These are phyloP conservation scores for Apodemia hepburni DNA, from an alignment of 2,888 invertebrate genomes.

Conservation along the genomic window DNA sequence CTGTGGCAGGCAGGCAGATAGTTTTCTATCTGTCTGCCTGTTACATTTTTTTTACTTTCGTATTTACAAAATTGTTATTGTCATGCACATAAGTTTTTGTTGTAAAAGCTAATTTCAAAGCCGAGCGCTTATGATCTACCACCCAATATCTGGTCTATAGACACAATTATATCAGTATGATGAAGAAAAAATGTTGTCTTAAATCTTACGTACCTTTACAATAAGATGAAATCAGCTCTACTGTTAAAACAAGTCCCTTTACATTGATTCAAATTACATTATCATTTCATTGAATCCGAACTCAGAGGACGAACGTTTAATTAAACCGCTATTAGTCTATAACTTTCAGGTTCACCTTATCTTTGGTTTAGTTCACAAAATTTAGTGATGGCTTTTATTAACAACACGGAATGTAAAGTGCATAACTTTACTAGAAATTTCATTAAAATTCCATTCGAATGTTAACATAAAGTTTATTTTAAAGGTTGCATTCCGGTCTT, in stretches of 20 bases:
- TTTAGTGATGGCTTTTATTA: background rate
- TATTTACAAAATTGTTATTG: no score
- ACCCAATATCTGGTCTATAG: no score
- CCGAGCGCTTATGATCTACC: no score
- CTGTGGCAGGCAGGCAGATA: no score
- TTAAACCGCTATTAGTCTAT: slow-evolving; percentile 3
- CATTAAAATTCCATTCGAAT: slow-evolving; percentile 6
- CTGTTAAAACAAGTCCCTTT: background rate
- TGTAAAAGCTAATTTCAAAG: no score
- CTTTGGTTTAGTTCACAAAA: slow-evolving; percentile 2
- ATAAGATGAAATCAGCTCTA: background rate
- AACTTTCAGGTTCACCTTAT: slow-evolving; percentile 1
- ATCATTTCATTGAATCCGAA: slow-evolving; percentile 1
- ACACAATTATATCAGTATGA: no score
- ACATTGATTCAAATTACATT: slow-evolving; percentile 7
- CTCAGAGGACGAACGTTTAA: background rate
- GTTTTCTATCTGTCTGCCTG: no score
- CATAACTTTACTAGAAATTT: slow-evolving; percentile 2
- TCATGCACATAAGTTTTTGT: no score
- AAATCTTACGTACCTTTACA: no score
- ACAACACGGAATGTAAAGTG: background rate
- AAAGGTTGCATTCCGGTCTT: slow-evolving; percentile 4
- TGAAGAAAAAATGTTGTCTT: no score
- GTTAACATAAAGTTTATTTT: slow-evolving; percentile 1
- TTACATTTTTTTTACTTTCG: no score